Evolutionary conservation across 2,888 invertebrate genomes (phyloP).

Genomic region (Trichogramma dendrolimi): DNA sequence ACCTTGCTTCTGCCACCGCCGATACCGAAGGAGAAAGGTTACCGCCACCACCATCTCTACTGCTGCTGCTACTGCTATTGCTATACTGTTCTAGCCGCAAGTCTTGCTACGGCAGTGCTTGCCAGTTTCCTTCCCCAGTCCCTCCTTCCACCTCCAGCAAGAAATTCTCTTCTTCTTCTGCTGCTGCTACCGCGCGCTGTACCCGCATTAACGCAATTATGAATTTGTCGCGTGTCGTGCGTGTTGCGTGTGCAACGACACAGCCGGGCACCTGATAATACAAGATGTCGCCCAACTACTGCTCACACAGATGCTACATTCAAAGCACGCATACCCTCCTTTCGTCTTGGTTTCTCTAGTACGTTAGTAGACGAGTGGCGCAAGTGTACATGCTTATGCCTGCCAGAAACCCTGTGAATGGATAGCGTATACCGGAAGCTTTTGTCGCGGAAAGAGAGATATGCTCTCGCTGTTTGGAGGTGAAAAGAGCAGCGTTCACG

Average conservation of each 20-base stretch:
- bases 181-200: not conserved
- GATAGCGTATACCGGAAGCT: too few species aligned
- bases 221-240: slow-evolving; percentile 46
- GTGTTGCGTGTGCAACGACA: not conserved
- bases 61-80: too few species aligned
- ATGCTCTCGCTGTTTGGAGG: too few species aligned
- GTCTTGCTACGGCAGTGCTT: slow-evolving; percentile 30
- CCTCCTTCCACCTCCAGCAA: too few species aligned
- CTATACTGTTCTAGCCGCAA: slow-evolving; percentile 34
- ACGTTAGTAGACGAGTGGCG: too few species aligned
- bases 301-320: slow-evolving; percentile 31
- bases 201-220: slow-evolving; percentile 50
- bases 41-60: slow-evolving; percentile 4
- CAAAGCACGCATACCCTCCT: not conserved
- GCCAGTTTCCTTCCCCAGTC: slow-evolving; percentile 3
- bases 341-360: not conserved
- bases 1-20: too few species aligned
- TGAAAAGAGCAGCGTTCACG: too few species aligned
- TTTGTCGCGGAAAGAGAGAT: too few species aligned
- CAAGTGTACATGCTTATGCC: too few species aligned
- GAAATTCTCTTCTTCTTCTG: too few species aligned
- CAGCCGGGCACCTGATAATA: slow-evolving; percentile 48
- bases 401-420: too few species aligned
- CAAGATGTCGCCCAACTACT: slow-evolving; percentile 46
- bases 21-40: too few species aligned